Evolutionary conservation across 2,797 vertebrate genomes (phyloP), one percentile per base, ranked within the genome.

Genomic region (Pseudomugil tenellus): DNA sequence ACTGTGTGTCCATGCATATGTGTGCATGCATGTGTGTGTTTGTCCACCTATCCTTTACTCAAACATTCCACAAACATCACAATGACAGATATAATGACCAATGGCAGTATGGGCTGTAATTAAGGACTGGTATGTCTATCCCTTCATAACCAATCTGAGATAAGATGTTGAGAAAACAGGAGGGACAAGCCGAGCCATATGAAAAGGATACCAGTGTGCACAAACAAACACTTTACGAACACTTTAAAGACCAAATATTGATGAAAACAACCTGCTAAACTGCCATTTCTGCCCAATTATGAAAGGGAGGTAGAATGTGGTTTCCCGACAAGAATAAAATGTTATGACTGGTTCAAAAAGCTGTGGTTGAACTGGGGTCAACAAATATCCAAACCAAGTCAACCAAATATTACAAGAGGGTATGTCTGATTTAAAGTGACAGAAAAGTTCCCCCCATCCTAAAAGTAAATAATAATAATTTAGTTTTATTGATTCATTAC

Each of bases 121-220:
- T 87, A 89, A 69, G 71, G 63, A 54, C 21, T 32, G 26, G 56
- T 71, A 75, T 74, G 68, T 67, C 69, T 43, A 71, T 67, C 46
- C 77, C 39, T 84, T 90, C 85, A 82, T 69, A 89, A 82, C 77
- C 76, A 89, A 87, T 88, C 79, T 86, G 59, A 77, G 51, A 35
- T 31, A 52, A 76, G 63, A 72, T 58, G 52, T 53, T 58, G 73
- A 78, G 41, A 43, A 64, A 79, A 57, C 26, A 0, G 32, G 25
- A 75, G 69, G 55, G 72, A 81, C 62, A 72, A 41, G 21, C 63
- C 71, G 34, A 71, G 54, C 53, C 67, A 69, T 63, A 67, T 25
- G 56, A 67, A 16, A n/a, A 34, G 19, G n/a, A 28, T 37, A 70
- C 26, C 26, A 58, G 55, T 43, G 54, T 53, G 23, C 52, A 69